Percentiles rank a stretch among this genome's conserved stretches.
phyloP scores from a whole-genome alignment of 2,888 invertebrate genomes.

The Diarsia rubi region DNA sequence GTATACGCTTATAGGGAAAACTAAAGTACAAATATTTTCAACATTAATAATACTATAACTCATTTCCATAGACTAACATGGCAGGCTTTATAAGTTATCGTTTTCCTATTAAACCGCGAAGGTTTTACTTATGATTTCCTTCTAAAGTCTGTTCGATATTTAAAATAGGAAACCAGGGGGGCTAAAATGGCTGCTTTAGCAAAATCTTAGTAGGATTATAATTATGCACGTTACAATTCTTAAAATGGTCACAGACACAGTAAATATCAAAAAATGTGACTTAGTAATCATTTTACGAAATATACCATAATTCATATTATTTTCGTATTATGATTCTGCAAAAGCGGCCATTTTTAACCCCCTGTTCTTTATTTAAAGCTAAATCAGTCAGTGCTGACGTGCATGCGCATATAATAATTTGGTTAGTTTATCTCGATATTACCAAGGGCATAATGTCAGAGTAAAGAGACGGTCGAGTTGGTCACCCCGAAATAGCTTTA shows the following conservation, averaged over 20 bases:
- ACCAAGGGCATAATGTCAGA: constrained; percentile 61
- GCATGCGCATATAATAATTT: constrained; percentile 45
- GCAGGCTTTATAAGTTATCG: constrained; percentile 29
- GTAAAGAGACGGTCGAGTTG: constrained; percentile 42
- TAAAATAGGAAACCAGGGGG: constrained; percentile 23
- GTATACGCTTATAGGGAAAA: constrained; percentile 36
- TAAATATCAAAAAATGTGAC: no score
- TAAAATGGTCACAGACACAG: no score
- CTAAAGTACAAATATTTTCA: constrained; percentile 24
- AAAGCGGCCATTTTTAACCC: no score
- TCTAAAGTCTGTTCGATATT: constrained; percentile 21
- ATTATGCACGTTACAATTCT: no score
- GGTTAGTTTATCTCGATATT: constrained; percentile 44
- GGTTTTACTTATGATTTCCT: constrained; percentile 29
- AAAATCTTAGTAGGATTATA: no score
- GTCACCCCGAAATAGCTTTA: constrained; percentile 57
- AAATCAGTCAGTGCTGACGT: constrained; percentile 39
- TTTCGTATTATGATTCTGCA: no score
- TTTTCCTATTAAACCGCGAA: constrained; percentile 38
- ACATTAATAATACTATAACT: constrained; percentile 38
- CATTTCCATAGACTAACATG: constrained; percentile 43
- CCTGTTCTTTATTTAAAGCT: constrained; percentile 35
- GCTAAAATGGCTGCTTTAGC: no score
- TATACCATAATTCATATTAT: no score
- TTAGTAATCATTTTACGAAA: no score